phyloP scores from a whole-genome alignment of 2,797 vertebrate genomes.

The Falco rusticolus region DNA sequence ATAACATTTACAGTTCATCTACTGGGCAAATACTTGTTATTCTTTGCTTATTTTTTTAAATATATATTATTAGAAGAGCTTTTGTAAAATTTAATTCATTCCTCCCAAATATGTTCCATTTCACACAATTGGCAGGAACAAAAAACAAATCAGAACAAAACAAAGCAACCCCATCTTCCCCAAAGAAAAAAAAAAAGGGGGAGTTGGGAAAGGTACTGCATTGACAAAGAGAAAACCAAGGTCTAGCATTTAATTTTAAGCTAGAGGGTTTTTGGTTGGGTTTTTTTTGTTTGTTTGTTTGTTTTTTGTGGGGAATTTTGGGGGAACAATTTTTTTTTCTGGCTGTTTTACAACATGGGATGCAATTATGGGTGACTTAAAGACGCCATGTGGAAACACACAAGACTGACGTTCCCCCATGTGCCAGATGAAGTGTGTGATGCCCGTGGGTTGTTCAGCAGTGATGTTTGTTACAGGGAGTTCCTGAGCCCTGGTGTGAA shows the following conservation, averaged over 20 bases:
- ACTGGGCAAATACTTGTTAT: slow-evolving; percentile 69
- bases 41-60: slow-evolving; percentile 64
- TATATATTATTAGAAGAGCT: slow-evolving; percentile 55
- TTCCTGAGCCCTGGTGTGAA: not conserved
- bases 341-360: not conserved
- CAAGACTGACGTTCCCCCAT: not conserved
- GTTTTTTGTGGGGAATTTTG: too few relatives aligned
- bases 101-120: slow-evolving; percentile 38
- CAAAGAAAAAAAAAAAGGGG: not conserved
- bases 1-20: slow-evolving; percentile 74
- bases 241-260: not conserved
- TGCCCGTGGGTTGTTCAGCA: not conserved
- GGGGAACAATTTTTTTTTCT: not conserved
- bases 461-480: not conserved
- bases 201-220: not conserved
- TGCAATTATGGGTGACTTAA: not conserved
- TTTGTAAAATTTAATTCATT: slow-evolving; percentile 61
- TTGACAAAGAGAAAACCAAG: not conserved
- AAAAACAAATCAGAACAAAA: not conserved
- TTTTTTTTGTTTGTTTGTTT: too few relatives aligned
- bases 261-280: too few relatives aligned
- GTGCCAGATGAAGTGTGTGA: not conserved
- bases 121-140: slow-evolving; percentile 16
- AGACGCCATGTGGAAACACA: not conserved
- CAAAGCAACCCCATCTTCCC: not conserved